Evolutionary conservation across 2,113 vertebrate genomes (phyloP), one percentile per base, ranked within the genome.

Genomic region (Martes martes): DNA sequence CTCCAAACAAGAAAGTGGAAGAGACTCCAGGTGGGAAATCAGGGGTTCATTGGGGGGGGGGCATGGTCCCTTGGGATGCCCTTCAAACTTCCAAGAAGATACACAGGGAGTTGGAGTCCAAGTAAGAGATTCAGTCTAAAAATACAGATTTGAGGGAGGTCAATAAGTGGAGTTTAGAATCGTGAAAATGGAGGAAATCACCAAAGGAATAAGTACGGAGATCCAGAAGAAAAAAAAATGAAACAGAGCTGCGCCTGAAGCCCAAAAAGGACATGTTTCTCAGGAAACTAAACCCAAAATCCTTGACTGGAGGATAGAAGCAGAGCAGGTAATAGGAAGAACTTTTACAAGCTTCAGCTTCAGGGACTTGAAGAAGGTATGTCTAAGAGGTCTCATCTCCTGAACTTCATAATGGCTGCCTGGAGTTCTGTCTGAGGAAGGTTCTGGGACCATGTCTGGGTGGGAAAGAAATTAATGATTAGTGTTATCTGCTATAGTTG

Each of bases 111-210:
- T 42, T 92, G 33, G 21, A 50, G 16, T 89, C 36, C 67, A 6
- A 39, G 42, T 28, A 15, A 92, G 55, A 85, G 10, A 2, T 79
- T 7, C 82, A 36, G 15, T 71, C 52, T 93, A 87, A 87, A 92
- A 87, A 23, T 89, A 50, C 0, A 82, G 71, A 67, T 84, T 47
- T 84, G 31, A n/a, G 55, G 93, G 55, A 42, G 28, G n/a, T 11
- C 55, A 59, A 16, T 28, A 88, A 61, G 24, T 89, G 13, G 39
- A 50, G 47, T 67, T 97, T 95, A 33, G 95, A 96, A 81, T 94
- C 91, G 78, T 42, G 26, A 86, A 36, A 71, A 59, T 50, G 9
- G 5, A 86, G 81, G 61, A 92, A 86, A 79, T 92, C 55, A 63
- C 16, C 36, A 59, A 18, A 3, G 26, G 4, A 78, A 19, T 86